phyloP scores from a whole-genome alignment of 1,140 invertebrate species.

The Araneus ventricosus region DNA sequence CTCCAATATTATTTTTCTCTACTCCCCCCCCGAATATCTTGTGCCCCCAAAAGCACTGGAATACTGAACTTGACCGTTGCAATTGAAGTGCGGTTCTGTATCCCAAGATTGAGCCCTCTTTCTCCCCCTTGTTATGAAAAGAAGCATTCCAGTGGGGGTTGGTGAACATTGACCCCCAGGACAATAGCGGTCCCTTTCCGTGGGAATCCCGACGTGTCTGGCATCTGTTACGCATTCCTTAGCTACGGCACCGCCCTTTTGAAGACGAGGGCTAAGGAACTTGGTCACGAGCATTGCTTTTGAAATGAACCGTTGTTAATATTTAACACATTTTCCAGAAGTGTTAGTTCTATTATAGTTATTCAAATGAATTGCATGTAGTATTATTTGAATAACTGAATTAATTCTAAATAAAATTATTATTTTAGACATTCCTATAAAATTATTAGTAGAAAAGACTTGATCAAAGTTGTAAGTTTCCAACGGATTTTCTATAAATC shows the following conservation, averaged over 20 bases:
- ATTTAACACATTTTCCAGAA: no score
- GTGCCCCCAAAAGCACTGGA: not conserved
- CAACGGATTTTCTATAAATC: no score
- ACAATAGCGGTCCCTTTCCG: constrained; percentile 19
- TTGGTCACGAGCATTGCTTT: no score
- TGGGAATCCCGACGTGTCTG: not conserved
- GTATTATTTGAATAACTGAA: no score
- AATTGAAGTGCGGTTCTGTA: not conserved
- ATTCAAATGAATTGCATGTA: no score
- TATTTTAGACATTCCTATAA: no score
- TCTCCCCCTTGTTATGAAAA: not conserved
- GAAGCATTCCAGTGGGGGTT: not conserved
- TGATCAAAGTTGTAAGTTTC: no score
- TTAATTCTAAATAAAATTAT: no score
- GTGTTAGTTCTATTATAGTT: no score
- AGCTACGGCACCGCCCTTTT: not conserved
- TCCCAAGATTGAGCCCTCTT: not conserved
- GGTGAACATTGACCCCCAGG: constrained; percentile 31
- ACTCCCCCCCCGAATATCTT: not conserved
- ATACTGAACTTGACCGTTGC: not conserved
- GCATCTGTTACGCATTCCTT: constrained; percentile 31
- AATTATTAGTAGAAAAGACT: no score
- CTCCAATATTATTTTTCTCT: not conserved
- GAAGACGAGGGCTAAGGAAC: not conserved
- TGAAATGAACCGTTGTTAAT: no score